phyloP scores from a whole-genome alignment of 2,888 invertebrate species.

The Drosophila neotestacea region DNA sequence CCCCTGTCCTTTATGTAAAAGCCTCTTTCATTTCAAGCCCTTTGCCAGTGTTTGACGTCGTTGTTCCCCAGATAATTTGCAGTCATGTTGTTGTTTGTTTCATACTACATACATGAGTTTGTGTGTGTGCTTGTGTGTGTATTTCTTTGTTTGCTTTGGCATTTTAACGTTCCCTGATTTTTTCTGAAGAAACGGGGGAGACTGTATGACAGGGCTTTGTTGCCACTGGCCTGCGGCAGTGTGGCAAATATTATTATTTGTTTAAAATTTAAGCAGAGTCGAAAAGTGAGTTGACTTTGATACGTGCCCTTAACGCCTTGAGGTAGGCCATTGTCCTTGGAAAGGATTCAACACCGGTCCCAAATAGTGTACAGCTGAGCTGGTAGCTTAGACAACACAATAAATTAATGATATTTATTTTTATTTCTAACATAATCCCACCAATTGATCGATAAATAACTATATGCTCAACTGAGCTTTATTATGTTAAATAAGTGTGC shows the following conservation, averaged over 20 bases:
- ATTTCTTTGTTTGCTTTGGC: constrained; percentile 58
- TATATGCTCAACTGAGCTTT: background rate
- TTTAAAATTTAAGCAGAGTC: constrained; percentile 68
- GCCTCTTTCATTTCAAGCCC: constrained; percentile 27
- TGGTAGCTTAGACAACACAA: constrained; percentile 1
- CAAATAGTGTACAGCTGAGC: constrained; percentile 2
- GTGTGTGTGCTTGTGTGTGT: constrained; percentile 29
- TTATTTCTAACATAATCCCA: background rate
- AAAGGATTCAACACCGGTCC: background rate
- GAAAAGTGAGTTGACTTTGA: constrained; percentile 62
- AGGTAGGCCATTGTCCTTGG: constrained; percentile 36
- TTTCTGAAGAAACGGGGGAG: background rate
- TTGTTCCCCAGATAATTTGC: constrained; percentile 73
- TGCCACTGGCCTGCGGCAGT: constrained; percentile 46
- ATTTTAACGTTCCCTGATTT: constrained; percentile 51
- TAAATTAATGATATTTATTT: background rate
- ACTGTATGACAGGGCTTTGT: constrained; percentile 22
- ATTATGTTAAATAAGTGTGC: no score
- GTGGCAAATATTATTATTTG: constrained; percentile 76
- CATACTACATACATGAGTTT: constrained; percentile 16
- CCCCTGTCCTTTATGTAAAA: constrained; percentile 4
- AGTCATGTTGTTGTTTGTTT: constrained; percentile 38
- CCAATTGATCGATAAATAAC: background rate
- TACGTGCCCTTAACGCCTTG: constrained; percentile 47
- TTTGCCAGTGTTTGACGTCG: constrained; percentile 45